Evolutionary conservation across 2,797 vertebrate species (phyloP).

Genomic region (Masticophis lateralis): DNA sequence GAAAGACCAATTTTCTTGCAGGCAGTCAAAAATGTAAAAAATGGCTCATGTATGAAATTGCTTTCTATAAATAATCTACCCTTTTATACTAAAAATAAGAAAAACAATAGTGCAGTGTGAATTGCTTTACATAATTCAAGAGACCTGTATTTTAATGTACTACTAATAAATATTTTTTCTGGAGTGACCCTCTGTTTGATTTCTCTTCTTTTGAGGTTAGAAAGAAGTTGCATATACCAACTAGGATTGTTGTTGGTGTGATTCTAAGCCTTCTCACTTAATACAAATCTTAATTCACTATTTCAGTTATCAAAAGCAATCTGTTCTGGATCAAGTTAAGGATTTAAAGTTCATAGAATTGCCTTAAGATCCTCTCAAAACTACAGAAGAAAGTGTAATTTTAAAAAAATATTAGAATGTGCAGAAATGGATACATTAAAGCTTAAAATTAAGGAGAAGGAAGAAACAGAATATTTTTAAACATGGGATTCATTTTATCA

Average conservation of each 20-base stretch:
- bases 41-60: neutral
- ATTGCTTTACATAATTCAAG: neutral
- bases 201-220: neutral
- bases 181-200: neutral
- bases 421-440: too few relatives aligned
- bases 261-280: neutral
- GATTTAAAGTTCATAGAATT: neutral
- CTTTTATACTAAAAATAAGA: slow-evolving; percentile 16
- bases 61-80: neutral
- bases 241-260: neutral
- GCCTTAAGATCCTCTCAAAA: neutral
- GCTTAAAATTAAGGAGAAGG: too few relatives aligned
- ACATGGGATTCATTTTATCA: too few relatives aligned
- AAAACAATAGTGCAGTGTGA: neutral
- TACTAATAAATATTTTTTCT: neutral
- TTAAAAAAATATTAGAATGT: too few relatives aligned
- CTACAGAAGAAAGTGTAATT: neutral
- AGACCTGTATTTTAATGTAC: neutral
- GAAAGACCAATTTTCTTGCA: neutral
- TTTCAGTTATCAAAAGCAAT: neutral
- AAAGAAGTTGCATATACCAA: neutral
- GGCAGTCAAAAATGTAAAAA: neutral
- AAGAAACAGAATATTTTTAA: too few relatives aligned
- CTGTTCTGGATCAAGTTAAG: neutral
- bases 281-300: neutral